A percentile compares a stretch with the other conserved stretches of the same genome.
These are phyloP conservation scores for Mus pahari DNA, from an alignment of 2,113 vertebrate genomes.

Conservation along the genomic window DNA sequence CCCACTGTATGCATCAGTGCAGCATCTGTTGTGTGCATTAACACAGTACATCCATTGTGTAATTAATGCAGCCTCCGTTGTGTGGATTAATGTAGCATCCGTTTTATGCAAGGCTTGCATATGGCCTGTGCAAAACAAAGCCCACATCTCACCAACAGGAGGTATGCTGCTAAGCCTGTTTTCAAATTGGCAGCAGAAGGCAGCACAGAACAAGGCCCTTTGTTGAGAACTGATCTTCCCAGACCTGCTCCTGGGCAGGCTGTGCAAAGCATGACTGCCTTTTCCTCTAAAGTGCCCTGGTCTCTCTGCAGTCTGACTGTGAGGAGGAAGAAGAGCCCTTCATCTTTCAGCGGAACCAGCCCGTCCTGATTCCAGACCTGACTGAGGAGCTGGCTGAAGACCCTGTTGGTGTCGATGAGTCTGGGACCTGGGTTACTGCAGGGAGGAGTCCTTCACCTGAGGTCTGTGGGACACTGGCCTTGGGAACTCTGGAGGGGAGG, in stretches of 20 bases:
- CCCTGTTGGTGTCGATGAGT: neutral
- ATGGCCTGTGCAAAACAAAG: neutral
- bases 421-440: neutral
- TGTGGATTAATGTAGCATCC: neutral
- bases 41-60: neutral
- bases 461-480: neutral
- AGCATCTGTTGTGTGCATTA: neutral
- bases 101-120: neutral
- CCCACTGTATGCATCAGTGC: neutral
- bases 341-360: slow-evolving; percentile 87
- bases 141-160: neutral
- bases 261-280: neutral
- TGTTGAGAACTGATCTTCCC: neutral
- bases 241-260: neutral
- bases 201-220: neutral
- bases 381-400: slow-evolving; percentile 84
- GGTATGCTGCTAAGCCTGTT: neutral
- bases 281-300: neutral
- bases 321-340: slow-evolving; percentile 84
- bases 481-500: neutral
- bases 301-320: slow-evolving; percentile 85
- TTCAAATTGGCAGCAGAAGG: neutral
- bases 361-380: slow-evolving; percentile 83
- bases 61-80: no score
- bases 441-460: neutral